A percentile compares a stretch with the other conserved stretches of the same genome.
Evolutionary conservation across 2,113 vertebrate genomes (phyloP).

Genomic region (Pachyramphus minor): DNA sequence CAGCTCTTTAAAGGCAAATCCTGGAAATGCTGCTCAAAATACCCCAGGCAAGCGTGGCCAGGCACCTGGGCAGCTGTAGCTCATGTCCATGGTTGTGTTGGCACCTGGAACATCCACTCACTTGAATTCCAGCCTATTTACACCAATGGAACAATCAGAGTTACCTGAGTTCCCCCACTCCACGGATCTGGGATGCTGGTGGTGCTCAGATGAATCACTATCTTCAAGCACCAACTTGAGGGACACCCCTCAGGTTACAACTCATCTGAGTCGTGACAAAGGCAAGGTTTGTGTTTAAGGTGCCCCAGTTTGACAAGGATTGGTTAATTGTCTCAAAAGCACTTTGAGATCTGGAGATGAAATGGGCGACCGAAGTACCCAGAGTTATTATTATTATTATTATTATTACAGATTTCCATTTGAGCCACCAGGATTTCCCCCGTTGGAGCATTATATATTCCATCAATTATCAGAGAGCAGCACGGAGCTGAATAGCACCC

Average conservation of each 20-base stretch:
- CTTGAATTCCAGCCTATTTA: not conserved
- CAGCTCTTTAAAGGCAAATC: not conserved
- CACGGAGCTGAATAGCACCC: not conserved
- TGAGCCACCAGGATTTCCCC: not conserved
- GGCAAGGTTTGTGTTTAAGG: not conserved
- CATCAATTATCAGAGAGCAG: not conserved
- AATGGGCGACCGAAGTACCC: not conserved
- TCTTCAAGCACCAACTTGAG: not conserved
- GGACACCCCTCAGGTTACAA: not conserved
- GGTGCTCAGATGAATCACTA: not conserved
- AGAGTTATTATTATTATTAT: not conserved
- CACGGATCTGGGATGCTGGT: not conserved
- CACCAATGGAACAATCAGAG: fast-evolving
- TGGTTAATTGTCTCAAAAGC: not conserved
- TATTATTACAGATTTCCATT: not conserved
- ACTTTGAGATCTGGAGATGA: not conserved
- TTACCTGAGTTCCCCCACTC: fast-evolving
- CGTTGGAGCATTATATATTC: slow-evolving; percentile 8
- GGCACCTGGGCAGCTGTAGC: not conserved
- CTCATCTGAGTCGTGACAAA: not conserved
- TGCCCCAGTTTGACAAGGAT: not conserved
- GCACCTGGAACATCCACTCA: not conserved
- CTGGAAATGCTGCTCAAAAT: not conserved
- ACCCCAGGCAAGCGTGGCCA: fast-evolving
- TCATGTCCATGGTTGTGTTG: not conserved